Evolutionary conservation across 2,888 invertebrate species (phyloP).

Genomic region (Alloplasta piceator): DNA sequence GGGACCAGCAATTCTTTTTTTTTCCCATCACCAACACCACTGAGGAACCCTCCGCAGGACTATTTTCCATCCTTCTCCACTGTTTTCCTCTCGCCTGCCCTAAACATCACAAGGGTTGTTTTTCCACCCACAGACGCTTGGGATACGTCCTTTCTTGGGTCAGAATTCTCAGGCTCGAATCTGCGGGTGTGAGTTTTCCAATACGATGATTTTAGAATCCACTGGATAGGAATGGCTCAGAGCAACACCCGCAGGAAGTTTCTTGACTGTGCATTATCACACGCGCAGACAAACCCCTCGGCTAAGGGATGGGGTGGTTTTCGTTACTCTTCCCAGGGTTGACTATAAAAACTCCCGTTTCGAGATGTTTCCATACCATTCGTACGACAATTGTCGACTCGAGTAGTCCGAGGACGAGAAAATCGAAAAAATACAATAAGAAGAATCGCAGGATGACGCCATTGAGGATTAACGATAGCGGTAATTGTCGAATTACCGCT

Average conservation of each 20-base stretch:
- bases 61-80: background rate
- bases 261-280: conserved; percentile 11
- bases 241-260: conserved; percentile 59
- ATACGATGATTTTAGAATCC: too few species aligned
- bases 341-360: conserved; percentile 69
- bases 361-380: conserved; percentile 63
- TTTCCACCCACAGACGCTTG: too few species aligned
- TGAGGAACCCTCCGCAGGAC: background rate
- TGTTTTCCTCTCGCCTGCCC: background rate
- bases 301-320: conserved; percentile 34
- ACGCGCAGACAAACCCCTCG: conserved; percentile 10
- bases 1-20: conserved; percentile 25
- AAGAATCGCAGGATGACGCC: conserved; percentile 34
- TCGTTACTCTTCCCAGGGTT: conserved; percentile 26
- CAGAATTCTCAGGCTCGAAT: too few species aligned
- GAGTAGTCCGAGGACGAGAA: conserved; percentile 20
- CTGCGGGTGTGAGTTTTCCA: too few species aligned
- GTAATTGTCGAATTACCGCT: conserved; percentile 2
- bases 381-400: conserved; percentile 59
- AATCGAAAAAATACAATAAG: background rate
- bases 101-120: background rate
- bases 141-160: too few species aligned
- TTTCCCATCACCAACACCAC: conserved; percentile 21
- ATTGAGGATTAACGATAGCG: conserved; percentile 8
- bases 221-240: background rate